Conservation (phyloP, 2,113 vertebrate genomes). For the Pao palembangensis region DNA sequence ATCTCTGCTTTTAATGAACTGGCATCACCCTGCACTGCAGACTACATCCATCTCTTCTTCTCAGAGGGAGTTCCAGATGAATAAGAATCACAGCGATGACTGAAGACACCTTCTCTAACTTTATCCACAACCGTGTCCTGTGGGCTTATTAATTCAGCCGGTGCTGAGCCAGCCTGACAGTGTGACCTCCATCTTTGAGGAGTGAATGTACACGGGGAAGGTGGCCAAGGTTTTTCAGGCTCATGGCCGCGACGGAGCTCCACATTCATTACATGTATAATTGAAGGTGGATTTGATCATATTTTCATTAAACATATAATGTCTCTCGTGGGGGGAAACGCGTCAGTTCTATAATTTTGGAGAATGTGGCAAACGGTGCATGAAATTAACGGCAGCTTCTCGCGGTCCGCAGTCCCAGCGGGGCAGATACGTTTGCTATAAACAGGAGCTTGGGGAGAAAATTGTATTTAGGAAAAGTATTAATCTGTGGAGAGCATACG, state of each 20-base stretch:
- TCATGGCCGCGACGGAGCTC: constrained; percentile 51
- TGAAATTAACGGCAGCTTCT: constrained; percentile 49
- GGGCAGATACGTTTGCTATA: neutral
- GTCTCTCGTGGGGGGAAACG: constrained; percentile 26
- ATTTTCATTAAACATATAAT: constrained; percentile 59
- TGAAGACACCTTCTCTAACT: constrained; percentile 27
- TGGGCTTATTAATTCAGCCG: constrained; percentile 41
- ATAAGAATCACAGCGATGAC: constrained; percentile 28
- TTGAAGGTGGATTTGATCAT: constrained; percentile 66
- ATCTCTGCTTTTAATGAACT: too few relatives aligned
- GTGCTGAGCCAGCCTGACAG: constrained; percentile 32
- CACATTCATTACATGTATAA: constrained; percentile 65
- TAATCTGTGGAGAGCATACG: constrained; percentile 13
- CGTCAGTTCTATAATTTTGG: constrained; percentile 17
- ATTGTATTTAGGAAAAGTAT: neutral
- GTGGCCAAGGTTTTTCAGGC: constrained; percentile 47
- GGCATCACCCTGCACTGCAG: too few relatives aligned
- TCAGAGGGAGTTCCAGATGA: constrained; percentile 45
- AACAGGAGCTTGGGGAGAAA: constrained; percentile 1
- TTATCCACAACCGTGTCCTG: constrained; percentile 39
- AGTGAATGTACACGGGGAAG: constrained; percentile 53
- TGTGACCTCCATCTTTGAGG: constrained; percentile 54
- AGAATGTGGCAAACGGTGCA: constrained; percentile 40
- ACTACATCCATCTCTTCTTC: constrained; percentile 5
- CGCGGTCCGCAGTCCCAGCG: constrained; percentile 12